phyloP scores from a whole-genome alignment of 1,140 invertebrate species.

The Cryptotermes secundus region DNA sequence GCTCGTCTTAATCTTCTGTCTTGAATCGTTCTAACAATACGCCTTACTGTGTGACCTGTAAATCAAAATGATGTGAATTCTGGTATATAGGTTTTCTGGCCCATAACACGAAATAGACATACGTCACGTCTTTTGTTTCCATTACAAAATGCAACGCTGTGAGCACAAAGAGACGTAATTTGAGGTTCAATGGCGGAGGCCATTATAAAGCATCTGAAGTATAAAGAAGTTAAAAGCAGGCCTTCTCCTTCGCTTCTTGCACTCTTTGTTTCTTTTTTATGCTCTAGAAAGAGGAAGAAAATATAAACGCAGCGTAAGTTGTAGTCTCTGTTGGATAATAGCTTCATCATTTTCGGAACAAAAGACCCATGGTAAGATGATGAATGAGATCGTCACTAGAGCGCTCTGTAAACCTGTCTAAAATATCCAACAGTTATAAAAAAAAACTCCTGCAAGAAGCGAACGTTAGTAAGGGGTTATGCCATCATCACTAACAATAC shows the following conservation, averaged over 20 bases:
- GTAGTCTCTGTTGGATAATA: neutral
- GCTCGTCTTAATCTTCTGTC: too few relatives aligned
- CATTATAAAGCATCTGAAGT: neutral
- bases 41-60: too few relatives aligned
- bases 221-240: neutral
- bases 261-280: neutral
- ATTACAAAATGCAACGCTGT: neutral
- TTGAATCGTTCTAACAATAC: too few relatives aligned
- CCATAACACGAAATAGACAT: neutral
- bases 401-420: neutral
- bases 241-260: neutral
- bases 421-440: neutral
- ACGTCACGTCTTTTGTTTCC: neutral
- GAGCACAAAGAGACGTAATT: neutral
- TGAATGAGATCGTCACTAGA: neutral
- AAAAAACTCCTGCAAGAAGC: too few relatives aligned
- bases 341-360: constrained; percentile 3
- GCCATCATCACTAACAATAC: too few relatives aligned
- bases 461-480: too few relatives aligned
- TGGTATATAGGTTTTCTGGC: too few relatives aligned
- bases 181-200: neutral
- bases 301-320: neutral
- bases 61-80: too few relatives aligned
- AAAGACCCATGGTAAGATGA: constrained; percentile 1
- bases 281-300: neutral